Evolutionary conservation across 2,888 invertebrate genomes (phyloP), one percentile per base, ranked within the genome.

Genomic region (Macaria liturata): DNA sequence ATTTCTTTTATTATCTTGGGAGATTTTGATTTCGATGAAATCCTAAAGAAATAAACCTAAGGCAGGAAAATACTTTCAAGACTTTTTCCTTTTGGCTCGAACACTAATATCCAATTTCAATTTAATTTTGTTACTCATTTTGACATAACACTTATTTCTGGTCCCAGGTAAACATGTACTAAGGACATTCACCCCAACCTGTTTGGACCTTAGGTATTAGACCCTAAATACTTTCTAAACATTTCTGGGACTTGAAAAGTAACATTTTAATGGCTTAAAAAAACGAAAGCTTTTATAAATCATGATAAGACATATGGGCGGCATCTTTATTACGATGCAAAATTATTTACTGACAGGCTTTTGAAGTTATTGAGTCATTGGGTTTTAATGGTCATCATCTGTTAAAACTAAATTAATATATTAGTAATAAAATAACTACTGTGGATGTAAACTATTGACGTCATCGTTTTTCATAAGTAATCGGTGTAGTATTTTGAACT

Each of bases 141-240:
- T 37, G 49, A 40, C 20, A 44, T 44, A 48, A 48, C 7, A 32
- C n/a, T 47, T 43, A 42, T 45, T 54, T 51, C 43, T n/a, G 47
- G 39, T 9, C 51, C 7, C 59, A 59, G 52, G 46, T 46, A 54
- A 44, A 46, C 32, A 49, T 51, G 39, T 46, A 55, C 6, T 7
- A 46, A 34, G 60, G 52, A 53, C 56, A 60, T 54, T 57, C 8
- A 61, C 58, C 61, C 46, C 40, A 46, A 64, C 64, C 64, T 54
- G 64, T 64, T 62, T 57, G n/a, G 47, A 50, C 30, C 32, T 57
- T 46, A 49, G 40, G 61, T 57, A 58, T 57, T 34, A 51, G 46
- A 47, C 37, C 48, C 46, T 49, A 3, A 45, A 54, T 32, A 50
- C 54, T 54, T 50, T 50, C 42, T 52, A 45, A 43, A 43, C 9